These are phyloP conservation scores for Achatina immaculata DNA, from an alignment of 1,140 invertebrate genomes.

Conservation along the genomic window DNA sequence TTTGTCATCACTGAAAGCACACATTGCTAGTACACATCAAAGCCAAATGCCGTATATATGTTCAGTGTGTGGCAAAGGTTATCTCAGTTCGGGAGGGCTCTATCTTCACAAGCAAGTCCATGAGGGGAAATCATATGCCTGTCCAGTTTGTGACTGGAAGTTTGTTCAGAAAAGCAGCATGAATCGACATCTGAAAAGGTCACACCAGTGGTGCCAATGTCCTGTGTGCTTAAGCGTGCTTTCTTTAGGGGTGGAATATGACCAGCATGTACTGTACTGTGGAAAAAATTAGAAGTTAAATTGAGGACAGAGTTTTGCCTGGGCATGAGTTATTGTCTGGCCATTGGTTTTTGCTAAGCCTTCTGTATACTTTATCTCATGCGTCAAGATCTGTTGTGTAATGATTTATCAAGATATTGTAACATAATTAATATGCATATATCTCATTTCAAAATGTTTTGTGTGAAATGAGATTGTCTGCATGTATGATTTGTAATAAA, in stretches of 20 bases:
- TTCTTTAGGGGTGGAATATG: slow-evolving; percentile 7
- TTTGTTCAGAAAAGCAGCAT: slow-evolving; percentile 25
- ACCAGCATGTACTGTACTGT: slow-evolving; percentile 18
- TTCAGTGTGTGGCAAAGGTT: slow-evolving; percentile 20
- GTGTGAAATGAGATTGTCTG: not conserved
- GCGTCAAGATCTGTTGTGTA: not conserved
- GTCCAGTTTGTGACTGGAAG: slow-evolving; percentile 23
- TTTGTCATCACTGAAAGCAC: not conserved
- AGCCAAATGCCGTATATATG: slow-evolving; percentile 2
- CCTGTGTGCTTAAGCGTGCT: slow-evolving; percentile 6
- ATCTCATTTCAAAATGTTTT: not conserved
- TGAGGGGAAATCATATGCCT: slow-evolving; percentile 22
- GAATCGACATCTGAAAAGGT: not conserved
- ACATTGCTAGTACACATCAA: not conserved
- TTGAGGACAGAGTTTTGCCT: not conserved
- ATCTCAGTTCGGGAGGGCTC: slow-evolving; percentile 15
- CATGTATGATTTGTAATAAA: no score
- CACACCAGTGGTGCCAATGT: slow-evolving; percentile 4
- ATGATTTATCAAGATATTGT: not conserved
- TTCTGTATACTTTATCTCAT: not conserved
- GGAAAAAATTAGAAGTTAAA: not conserved
- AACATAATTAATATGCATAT: not conserved
- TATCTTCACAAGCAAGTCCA: slow-evolving; percentile 19
- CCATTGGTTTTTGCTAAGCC: not conserved
- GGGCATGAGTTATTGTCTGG: not conserved